Percentiles rank a stretch among this genome's conserved stretches.
Conservation (phyloP, 2,888 invertebrate genomes). For the Morpho deidamia region DNA sequence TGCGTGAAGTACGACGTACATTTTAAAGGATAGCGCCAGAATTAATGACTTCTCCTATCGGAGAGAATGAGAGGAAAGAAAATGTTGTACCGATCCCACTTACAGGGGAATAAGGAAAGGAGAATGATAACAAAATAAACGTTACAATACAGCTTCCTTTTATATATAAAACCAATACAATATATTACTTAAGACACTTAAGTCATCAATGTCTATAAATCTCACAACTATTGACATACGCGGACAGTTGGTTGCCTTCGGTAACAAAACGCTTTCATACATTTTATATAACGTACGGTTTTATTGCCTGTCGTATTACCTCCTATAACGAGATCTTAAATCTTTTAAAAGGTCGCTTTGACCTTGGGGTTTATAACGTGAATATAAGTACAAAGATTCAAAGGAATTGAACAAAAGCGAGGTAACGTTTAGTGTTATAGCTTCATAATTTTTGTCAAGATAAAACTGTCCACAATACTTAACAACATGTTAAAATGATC, state of each 20-base stretch:
- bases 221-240: constrained; percentile 1
- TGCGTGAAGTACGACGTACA: too few relatives aligned
- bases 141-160: not conserved
- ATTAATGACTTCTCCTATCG: too few relatives aligned
- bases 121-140: not conserved
- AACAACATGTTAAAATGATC: too few relatives aligned
- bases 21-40: too few relatives aligned
- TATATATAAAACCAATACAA: not conserved
- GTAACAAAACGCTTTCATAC: constrained; percentile 10
- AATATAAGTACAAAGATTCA: not conserved
- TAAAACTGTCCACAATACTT: too few relatives aligned
- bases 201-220: constrained; percentile 5
- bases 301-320: constrained; percentile 9
- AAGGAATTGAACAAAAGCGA: not conserved
- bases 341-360: constrained; percentile 2
- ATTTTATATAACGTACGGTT: constrained; percentile 5
- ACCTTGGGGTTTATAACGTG: constrained; percentile 3
- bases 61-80: too few relatives aligned
- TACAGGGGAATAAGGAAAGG: too few relatives aligned
- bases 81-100: too few relatives aligned
- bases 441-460: too few relatives aligned
- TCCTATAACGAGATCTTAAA: constrained; percentile 8
- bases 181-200: not conserved
- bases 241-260: constrained; percentile 1
- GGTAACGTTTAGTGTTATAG: too few relatives aligned